Percentiles rank a stretch among this genome's conserved stretches.
These are phyloP conservation scores for Aselliscus stoliczkanus DNA, from an alignment of 2,797 vertebrate species.

Conservation along the genomic window DNA sequence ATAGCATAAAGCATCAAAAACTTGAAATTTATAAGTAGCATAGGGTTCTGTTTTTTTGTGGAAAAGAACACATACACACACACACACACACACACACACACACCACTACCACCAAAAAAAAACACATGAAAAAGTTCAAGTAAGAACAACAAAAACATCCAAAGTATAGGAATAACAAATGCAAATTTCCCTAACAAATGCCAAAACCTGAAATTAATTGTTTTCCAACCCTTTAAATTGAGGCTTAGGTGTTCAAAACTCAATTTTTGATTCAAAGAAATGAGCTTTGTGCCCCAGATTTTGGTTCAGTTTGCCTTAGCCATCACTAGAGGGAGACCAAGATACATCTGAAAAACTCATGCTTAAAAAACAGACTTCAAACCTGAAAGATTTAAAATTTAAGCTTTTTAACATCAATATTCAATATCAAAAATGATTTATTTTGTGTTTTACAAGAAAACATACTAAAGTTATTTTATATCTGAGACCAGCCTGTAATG, in stretches of 20 bases:
- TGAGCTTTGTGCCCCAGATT: neutral
- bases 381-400: neutral
- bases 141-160: neutral
- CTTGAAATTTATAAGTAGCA: neutral
- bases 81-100: neutral
- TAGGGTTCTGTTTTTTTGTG: neutral
- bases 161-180: neutral
- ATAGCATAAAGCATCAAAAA: neutral
- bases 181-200: neutral
- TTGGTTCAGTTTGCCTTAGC: conserved; percentile 13
- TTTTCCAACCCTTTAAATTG: neutral
- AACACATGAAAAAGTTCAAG: neutral
- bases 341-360: conserved; percentile 43
- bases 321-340: conserved; percentile 72
- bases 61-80: neutral
- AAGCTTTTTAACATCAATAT: neutral
- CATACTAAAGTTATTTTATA: neutral
- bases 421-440: neutral
- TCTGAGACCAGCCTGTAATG: neutral
- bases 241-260: neutral
- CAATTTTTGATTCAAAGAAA: conserved; percentile 30
- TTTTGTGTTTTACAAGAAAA: neutral
- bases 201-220: neutral
- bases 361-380: neutral
- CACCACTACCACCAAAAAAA: neutral